phyloP scores from a whole-genome alignment of 2,888 invertebrate genomes.

The Nomada fucata region DNA sequence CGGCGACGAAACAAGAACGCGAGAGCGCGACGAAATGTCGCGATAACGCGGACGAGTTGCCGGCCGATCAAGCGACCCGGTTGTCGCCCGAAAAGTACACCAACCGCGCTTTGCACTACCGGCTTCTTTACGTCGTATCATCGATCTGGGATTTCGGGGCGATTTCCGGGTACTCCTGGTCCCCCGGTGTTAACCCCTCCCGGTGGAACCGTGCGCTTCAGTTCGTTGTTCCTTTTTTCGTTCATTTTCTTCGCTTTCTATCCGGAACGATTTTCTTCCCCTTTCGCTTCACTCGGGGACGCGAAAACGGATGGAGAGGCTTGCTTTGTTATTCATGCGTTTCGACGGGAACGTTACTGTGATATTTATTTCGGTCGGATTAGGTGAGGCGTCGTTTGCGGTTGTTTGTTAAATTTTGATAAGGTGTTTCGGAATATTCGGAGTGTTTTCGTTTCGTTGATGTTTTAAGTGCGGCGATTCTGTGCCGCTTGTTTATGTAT shows the following conservation, averaged over 20 bases:
- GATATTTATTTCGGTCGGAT: background rate
- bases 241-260: background rate
- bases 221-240: background rate
- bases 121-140: slow-evolving; percentile 11
- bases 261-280: background rate
- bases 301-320: slow-evolving; percentile 11
- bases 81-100: slow-evolving; percentile 9
- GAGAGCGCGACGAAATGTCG: slow-evolving; percentile 2
- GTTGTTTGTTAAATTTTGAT: no score
- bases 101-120: background rate
- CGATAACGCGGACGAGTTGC: slow-evolving; percentile 47
- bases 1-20: slow-evolving; percentile 55
- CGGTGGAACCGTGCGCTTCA: no score
- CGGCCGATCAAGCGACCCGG: slow-evolving; percentile 41
- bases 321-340: slow-evolving; percentile 19
- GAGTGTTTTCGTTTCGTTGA: no score
- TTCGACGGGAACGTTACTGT: background rate
- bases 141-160: slow-evolving; percentile 42
- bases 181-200: slow-evolving; percentile 29
- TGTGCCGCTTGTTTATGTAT: no score
- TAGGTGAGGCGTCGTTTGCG: no score
- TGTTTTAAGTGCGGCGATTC: no score
- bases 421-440: no score
- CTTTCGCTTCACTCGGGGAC: background rate
- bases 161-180: slow-evolving; percentile 30